Evolutionary conservation across 2,113 vertebrate species (phyloP), one percentile per base, ranked within the genome.

Genomic region (Tychaedon coryphoeus): DNA sequence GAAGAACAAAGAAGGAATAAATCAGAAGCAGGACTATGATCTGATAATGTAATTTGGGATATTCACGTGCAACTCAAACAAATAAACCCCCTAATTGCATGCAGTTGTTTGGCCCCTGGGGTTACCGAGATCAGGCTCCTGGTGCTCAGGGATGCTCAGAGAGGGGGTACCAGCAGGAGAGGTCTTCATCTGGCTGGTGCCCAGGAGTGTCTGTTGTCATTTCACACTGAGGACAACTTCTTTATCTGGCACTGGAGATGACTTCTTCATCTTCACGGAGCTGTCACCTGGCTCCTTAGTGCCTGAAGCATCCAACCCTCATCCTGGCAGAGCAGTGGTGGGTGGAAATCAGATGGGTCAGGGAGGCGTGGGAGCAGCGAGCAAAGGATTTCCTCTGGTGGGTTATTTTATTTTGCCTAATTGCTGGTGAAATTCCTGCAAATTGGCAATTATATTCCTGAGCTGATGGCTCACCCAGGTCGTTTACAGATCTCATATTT

Each of bases 1-100:
- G 97, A 98, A 97, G 98, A 98, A 98, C 97, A 98, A 98, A 98
- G 97, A 97, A 98, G 96, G 96, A 97, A 98, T 98, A 97, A 98
- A 98, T 98, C 98, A 98, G 97, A 97, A 97, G 96, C 94, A 86
- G 95, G 92, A 95, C 93, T 90, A 93, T 96, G 93, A 97, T 98
- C 98, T 96, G 97, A 98, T 98, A 97, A 98, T 97, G 97, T 95
- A 98, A 98, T 98, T 98, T 97, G 94, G 89, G 96, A 92, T 96
- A 97, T 96, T 97, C 96, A 95, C 83, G 90, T 97, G 96, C 96
- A 94, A 97, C 95, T 98, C 96, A 96, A 98, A 98, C 97, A 98
- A 98, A 98, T 97, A 98, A 98, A 97, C 92, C 45, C 72, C 83
- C 82, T 97, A 96, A 98, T 98, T 96, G 97, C 58, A 64, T 58